Evolutionary conservation across 23 tunicate species (phyloP), one percentile per base, ranked within the genome.

Genomic region (Phallusia fumigata): DNA sequence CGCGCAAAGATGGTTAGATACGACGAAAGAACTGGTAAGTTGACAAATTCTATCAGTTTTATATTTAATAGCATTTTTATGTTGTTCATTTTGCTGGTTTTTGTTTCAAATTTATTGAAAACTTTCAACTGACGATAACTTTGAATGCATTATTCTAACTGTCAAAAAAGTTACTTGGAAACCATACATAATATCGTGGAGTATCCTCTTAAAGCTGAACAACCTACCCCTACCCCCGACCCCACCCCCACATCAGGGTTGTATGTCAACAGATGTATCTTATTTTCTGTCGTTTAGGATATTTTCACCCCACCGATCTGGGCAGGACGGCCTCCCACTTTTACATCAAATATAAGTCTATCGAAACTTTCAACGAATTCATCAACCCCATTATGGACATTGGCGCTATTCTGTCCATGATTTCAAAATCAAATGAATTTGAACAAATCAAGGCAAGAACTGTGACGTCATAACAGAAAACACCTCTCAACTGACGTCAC

Each of bases 241-340:
- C n/a, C n/a, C n/a, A n/a, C n/a, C n/a, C n/a, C n/a, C n/a, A n/a
- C n/a, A n/a, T n/a, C n/a, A n/a, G n/a, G n/a, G n/a, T n/a, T n/a
- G n/a, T n/a, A n/a, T n/a, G n/a, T n/a, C n/a, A n/a, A n/a, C n/a
- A n/a, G n/a, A n/a, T n/a, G n/a, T n/a, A n/a, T n/a, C n/a, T 58
- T 13, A 21, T 58, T 24, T 2, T 58, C 16, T 58, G 69, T 24
- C 69, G 11, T 16, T 30, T 73, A 94, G 98, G 94, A 21, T 94
- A 94, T 52, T 94, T 89, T 76, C 58, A 80, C 73, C 82, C 98
- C 32, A 94, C 98, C 30, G 99, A 97, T 64, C 40, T 97, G 52
- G 99, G 99, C 5, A 79, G 99, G 33, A 97, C 99, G 15, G 92
- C 99, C 10, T 92, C 97, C 2, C 99, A 97, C 75, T 97, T 69